Evolutionary conservation across 2,113 vertebrate species (phyloP).

Genomic region (Bothrops jararaca): DNA sequence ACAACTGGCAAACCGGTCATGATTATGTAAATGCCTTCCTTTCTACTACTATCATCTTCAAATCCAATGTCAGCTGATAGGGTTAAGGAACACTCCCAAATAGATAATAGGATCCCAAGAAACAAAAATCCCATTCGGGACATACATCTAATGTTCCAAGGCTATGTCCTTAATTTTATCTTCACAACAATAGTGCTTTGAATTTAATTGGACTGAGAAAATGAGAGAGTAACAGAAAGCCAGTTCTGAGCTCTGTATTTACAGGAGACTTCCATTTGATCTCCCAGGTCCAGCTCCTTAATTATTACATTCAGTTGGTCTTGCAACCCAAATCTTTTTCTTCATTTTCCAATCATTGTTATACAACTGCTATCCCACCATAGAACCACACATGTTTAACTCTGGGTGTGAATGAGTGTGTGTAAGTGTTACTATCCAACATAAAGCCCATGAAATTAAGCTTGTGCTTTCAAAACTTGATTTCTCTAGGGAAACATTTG

Average conservation of each 20-base stretch:
- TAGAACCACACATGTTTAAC: neutral
- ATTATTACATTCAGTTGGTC: neutral
- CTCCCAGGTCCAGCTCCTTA: neutral
- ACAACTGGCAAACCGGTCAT: neutral
- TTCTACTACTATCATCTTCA: neutral
- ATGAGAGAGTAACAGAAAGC: neutral
- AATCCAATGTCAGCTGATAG: neutral
- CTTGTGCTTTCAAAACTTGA: neutral
- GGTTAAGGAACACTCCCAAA: neutral
- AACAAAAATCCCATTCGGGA: neutral
- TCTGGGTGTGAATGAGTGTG: neutral
- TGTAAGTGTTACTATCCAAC: neutral
- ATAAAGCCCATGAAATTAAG: neutral
- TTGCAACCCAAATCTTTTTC: neutral
- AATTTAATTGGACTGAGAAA: neutral
- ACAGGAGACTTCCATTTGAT: neutral
- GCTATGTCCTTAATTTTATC: neutral
- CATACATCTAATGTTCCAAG: neutral
- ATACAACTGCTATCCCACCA: neutral
- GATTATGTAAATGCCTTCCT: neutral
- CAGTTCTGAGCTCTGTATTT: neutral
- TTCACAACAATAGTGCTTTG: neutral
- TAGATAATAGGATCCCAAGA: neutral
- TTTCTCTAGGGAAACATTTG: neutral
- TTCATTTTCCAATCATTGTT: neutral